phyloP scores from a whole-genome alignment of 2,113 vertebrate genomes.

The Nanorana parkeri region DNA sequence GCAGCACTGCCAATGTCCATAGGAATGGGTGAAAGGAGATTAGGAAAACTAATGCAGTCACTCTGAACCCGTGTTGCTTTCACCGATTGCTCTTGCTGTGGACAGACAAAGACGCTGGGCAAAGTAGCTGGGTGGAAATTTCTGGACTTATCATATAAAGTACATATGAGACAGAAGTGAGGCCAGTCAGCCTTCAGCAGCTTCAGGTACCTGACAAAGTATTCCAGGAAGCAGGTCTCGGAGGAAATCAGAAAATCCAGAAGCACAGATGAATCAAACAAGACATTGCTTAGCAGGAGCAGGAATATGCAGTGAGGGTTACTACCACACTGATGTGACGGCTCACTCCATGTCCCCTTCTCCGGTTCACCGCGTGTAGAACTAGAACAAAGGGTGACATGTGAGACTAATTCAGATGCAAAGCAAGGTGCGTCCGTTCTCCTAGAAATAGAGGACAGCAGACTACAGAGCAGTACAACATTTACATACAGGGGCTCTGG shows the following conservation, averaged over 20 bases:
- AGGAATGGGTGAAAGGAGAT: fast-evolving
- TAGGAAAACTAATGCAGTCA: neutral
- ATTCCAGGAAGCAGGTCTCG: constrained; percentile 95
- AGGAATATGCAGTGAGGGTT: constrained; percentile 93
- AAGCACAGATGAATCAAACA: constrained; percentile 86
- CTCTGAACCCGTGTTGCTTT: neutral
- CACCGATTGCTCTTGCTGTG: neutral
- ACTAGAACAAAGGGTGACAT: constrained; percentile 60
- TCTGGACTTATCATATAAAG: constrained; percentile 57
- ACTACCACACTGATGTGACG: constrained; percentile 70
- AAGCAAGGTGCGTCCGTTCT: neutral
- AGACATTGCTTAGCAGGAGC: constrained; percentile 80
- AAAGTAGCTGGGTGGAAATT: neutral
- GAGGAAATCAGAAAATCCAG: constrained; percentile 94
- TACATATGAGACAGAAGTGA: constrained; percentile 73
- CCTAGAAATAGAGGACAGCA: neutral
- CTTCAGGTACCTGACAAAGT: constrained; percentile 89
- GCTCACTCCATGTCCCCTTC: constrained; percentile 54
- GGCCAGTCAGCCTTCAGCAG: constrained; percentile 78
- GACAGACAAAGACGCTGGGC: neutral
- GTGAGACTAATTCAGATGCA: constrained; percentile 4
- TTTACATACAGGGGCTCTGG: neutral
- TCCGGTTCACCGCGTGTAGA: constrained; percentile 47
- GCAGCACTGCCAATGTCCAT: neutral
- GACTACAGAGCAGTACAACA: neutral